These are phyloP conservation scores for Caenorhabditis becei DNA, from an alignment of 2,888 invertebrate species.

Conservation along the genomic window DNA sequence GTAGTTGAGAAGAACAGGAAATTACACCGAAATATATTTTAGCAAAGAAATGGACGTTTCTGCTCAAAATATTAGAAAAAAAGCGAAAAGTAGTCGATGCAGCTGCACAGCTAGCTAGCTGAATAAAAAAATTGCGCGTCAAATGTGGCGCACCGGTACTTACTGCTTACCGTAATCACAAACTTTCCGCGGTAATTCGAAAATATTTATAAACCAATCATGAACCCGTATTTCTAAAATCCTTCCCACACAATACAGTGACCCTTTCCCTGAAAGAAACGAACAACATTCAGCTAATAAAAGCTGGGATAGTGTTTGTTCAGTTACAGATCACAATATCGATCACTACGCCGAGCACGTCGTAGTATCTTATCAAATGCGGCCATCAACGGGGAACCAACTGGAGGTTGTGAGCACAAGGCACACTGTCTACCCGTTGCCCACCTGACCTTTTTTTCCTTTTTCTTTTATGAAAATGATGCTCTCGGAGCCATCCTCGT, in stretches of 20 bases:
- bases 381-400: constrained; percentile 34
- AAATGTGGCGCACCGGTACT: not conserved
- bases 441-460: constrained; percentile 17
- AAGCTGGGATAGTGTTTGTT: constrained; percentile 26
- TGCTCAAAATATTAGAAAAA: no score
- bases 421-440: constrained; percentile 36
- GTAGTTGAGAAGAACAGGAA: no score
- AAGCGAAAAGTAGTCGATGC: no score
- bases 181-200: no score
- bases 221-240: not conserved
- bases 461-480: not conserved
- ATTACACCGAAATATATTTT: no score
- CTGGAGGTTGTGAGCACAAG: constrained; percentile 46
- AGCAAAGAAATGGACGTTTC: no score
- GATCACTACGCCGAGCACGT: constrained; percentile 33
- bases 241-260: not conserved
- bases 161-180: not conserved
- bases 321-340: constrained; percentile 51
- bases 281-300: not conserved
- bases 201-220: no score
- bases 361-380: constrained; percentile 57
- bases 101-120: no score
- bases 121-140: not conserved
- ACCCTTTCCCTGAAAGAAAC: constrained; percentile 17
- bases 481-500: constrained; percentile 37